phyloP scores from a whole-genome alignment of 1,140 invertebrate genomes.

The Drosophila subobscura region DNA sequence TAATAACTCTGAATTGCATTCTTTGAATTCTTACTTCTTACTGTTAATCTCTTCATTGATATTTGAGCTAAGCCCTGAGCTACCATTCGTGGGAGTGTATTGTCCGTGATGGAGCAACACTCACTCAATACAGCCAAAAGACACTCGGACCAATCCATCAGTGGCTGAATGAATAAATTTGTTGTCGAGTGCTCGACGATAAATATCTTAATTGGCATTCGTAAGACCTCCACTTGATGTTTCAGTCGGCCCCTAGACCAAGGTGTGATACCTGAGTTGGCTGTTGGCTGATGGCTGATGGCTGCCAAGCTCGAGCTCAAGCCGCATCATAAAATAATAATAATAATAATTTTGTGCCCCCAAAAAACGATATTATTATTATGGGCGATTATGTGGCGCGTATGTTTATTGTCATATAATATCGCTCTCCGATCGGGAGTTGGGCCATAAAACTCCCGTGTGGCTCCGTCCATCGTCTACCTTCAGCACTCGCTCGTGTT shows the following conservation, averaged over 20 bases:
- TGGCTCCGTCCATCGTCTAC: not conserved
- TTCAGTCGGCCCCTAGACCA: constrained; percentile 11
- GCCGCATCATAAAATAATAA: constrained; percentile 45
- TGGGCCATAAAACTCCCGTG: constrained; percentile 60
- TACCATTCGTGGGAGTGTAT: too few relatives aligned
- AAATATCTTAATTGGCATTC: constrained; percentile 45
- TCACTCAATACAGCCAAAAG: constrained; percentile 14
- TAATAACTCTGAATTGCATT: too few relatives aligned
- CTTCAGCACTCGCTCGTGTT: not conserved
- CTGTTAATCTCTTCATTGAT: too few relatives aligned
- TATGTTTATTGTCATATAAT: constrained; percentile 77
- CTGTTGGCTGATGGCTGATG: not conserved
- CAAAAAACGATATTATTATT: constrained; percentile 51
- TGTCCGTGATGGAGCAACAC: not conserved
- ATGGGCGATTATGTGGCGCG: constrained; percentile 73
- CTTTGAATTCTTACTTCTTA: too few relatives aligned
- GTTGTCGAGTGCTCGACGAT: constrained; percentile 34
- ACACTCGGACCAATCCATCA: constrained; percentile 39
- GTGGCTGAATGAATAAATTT: constrained; percentile 27
- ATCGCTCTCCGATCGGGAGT: constrained; percentile 51
- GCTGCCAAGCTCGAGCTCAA: constrained; percentile 24
- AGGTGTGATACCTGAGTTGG: constrained; percentile 7
- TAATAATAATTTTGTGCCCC: constrained; percentile 38
- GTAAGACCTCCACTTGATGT: constrained; percentile 38
- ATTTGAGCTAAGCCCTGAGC: too few relatives aligned